Evolutionary conservation across 2,113 vertebrate species (phyloP).

Genomic region (Camelus dromedarius): DNA sequence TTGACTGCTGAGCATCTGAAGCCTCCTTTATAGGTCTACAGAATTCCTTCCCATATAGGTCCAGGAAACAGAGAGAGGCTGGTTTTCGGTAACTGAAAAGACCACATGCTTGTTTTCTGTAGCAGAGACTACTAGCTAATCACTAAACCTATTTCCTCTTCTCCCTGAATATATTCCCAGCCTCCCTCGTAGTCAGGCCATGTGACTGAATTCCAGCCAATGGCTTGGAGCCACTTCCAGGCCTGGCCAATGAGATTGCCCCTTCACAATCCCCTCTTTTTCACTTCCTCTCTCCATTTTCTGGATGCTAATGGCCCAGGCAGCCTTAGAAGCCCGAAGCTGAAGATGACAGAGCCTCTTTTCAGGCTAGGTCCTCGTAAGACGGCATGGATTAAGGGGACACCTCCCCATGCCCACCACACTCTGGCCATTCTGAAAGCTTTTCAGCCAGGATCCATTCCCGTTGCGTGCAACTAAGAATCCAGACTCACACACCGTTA

Average conservation of each 20-base stretch:
- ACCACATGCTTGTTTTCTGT: background rate
- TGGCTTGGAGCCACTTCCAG: background rate
- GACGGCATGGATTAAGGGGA: background rate
- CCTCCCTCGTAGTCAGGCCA: background rate
- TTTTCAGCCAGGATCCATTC: constrained; percentile 13
- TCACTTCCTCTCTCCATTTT: background rate
- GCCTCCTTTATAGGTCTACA: background rate
- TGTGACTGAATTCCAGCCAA: background rate
- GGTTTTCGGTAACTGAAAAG: background rate
- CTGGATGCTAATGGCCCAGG: background rate
- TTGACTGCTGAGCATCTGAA: background rate
- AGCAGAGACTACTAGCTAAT: background rate
- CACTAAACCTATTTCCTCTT: background rate
- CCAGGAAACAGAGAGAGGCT: background rate
- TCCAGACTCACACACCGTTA: background rate
- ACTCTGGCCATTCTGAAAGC: background rate
- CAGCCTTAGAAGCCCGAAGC: background rate
- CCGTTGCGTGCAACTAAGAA: constrained; percentile 22
- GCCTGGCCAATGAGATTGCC: background rate
- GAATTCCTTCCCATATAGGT: background rate
- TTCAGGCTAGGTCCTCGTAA: background rate
- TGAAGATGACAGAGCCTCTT: background rate
- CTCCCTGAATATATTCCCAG: background rate
- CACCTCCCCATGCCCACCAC: too few species aligned
- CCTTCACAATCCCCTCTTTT: accelerated